phyloP scores from a whole-genome alignment of 2,888 invertebrate species.

The Netelia fuscicornis region DNA sequence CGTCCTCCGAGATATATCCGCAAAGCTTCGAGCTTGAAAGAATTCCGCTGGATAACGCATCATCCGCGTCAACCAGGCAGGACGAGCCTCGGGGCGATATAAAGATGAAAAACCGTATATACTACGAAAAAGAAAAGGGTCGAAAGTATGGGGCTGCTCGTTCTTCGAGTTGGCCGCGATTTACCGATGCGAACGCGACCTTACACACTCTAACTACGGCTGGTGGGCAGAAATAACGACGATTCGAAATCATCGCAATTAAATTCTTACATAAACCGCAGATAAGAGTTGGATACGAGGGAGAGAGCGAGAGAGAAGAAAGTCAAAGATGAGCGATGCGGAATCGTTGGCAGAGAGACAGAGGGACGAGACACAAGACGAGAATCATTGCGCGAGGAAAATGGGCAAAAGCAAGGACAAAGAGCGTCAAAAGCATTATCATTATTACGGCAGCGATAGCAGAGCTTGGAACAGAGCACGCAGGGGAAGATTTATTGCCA shows the following conservation, averaged over 20 bases:
- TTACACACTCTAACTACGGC: slow-evolving; percentile 47
- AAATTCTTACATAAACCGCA: slow-evolving; percentile 70
- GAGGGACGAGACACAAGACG: not conserved
- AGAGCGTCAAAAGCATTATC: slow-evolving; percentile 64
- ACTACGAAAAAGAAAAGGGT: slow-evolving; percentile 30
- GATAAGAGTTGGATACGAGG: slow-evolving; percentile 11
- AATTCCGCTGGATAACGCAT: slow-evolving; percentile 52
- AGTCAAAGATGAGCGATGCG: slow-evolving; percentile 22
- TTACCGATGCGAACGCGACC: not conserved
- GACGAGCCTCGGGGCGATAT: not conserved
- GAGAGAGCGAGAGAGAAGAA: slow-evolving; percentile 28
- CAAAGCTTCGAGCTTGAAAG: slow-evolving; percentile 48
- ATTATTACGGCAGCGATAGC: slow-evolving; percentile 57
- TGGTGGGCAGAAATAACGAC: slow-evolving; percentile 73
- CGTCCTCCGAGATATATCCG: slow-evolving; percentile 23
- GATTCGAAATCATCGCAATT: slow-evolving; percentile 73
- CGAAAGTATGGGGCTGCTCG: not conserved
- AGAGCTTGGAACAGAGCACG: slow-evolving; percentile 30
- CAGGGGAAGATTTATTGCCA: slow-evolving; percentile 66
- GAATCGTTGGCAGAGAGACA: slow-evolving; percentile 5
- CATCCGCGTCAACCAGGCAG: slow-evolving; percentile 10
- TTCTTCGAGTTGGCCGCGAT: not conserved
- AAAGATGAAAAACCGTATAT: no score
- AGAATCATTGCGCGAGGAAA: slow-evolving; percentile 29
- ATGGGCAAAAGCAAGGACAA: slow-evolving; percentile 23